Evolutionary conservation across 2,113 vertebrate genomes (phyloP).

Genomic region (Empidonax alnorum): DNA sequence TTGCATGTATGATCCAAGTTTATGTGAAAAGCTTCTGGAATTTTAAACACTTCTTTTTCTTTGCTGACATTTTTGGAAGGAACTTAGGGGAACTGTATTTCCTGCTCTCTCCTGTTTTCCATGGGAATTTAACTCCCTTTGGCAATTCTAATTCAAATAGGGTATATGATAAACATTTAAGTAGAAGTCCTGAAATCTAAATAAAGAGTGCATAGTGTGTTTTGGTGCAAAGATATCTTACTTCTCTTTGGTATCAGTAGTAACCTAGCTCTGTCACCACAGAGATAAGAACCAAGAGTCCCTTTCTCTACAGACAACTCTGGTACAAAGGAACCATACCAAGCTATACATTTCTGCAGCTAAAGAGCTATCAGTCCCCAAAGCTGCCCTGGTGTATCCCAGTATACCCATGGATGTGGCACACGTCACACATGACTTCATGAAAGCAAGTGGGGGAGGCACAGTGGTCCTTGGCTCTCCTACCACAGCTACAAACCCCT

Average conservation of each 20-base stretch:
- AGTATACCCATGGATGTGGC: neutral
- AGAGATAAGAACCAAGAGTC: neutral
- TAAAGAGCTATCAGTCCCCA: neutral
- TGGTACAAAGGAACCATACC: neutral
- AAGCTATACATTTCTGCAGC: neutral
- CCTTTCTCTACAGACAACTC: neutral
- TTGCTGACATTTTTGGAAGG: neutral
- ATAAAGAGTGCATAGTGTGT: neutral
- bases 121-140: neutral
- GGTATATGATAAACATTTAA: neutral
- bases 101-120: neutral
- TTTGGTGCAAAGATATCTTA: neutral
- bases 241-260: neutral
- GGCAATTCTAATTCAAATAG: neutral
- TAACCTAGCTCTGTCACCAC: neutral
- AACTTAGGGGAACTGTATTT: neutral
- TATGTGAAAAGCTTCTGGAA: constrained; percentile 10
- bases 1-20: neutral
- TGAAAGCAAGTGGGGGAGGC: neutral
- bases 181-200: neutral
- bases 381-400: neutral
- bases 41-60: neutral
- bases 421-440: neutral
- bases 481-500: fast-evolving
- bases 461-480: neutral